Percentiles rank a stretch among this genome's conserved stretches.
phyloP scores from a whole-genome alignment of 2,113 vertebrate species.

The Chrysemys picta region DNA sequence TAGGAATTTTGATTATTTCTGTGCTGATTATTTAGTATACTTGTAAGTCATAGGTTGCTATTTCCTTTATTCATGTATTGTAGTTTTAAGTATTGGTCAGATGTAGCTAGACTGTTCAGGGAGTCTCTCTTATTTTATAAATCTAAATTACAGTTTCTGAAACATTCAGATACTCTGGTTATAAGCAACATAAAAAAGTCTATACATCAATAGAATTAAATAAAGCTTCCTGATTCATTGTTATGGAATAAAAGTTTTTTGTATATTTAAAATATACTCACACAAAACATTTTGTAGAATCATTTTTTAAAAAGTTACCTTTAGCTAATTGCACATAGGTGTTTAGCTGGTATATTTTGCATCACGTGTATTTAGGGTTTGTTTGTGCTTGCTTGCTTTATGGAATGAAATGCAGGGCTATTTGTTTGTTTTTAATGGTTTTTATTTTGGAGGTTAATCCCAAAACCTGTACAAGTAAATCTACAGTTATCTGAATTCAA shows the following conservation, averaged over 20 bases:
- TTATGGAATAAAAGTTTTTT: background rate
- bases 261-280: background rate
- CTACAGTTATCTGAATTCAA: background rate
- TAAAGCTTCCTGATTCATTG: background rate
- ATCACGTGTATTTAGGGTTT: background rate
- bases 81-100: background rate
- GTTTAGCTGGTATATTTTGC: background rate
- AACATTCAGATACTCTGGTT: background rate
- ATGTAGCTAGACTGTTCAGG: background rate
- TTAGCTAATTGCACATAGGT: background rate
- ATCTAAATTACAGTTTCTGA: slow-evolving; percentile 1
- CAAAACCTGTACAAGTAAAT: background rate
- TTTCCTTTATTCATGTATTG: background rate
- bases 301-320: background rate
- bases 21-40: background rate
- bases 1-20: background rate
- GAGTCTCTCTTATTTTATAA: background rate
- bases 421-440: background rate
- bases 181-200: background rate
- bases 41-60: background rate
- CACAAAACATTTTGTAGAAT: background rate
- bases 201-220: slow-evolving; percentile 11
- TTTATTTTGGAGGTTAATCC: background rate
- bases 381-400: background rate
- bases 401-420: background rate